A percentile compares a stretch with the other conserved stretches of the same genome.
Evolutionary conservation across 2,888 invertebrate genomes (phyloP).

Genomic region (Ellobium chinense): DNA sequence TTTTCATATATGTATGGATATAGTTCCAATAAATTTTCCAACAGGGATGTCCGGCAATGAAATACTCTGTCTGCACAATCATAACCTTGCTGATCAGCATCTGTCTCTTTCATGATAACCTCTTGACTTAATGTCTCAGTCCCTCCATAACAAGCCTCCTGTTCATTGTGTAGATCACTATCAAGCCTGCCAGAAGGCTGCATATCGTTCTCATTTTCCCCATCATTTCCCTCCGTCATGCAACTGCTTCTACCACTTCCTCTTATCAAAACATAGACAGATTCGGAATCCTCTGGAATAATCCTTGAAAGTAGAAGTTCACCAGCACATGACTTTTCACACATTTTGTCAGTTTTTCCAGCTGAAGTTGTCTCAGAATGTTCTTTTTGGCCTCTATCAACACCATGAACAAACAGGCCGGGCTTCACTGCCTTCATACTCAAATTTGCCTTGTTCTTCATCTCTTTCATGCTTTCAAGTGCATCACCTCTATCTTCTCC

Average conservation of each 20-base stretch:
- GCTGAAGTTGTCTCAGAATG: neutral
- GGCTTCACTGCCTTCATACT: neutral
- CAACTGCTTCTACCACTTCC: neutral
- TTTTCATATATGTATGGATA: neutral
- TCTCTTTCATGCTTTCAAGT: neutral
- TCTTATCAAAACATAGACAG: constrained; percentile 37
- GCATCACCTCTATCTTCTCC: neutral
- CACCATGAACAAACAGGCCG: constrained; percentile 32
- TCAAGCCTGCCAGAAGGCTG: too few species aligned
- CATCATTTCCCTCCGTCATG: too few species aligned
- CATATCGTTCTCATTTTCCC: too few species aligned
- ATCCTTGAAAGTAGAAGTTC: neutral
- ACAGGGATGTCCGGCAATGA: constrained; percentile 46
- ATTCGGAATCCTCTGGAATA: constrained; percentile 26
- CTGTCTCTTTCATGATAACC: too few species aligned
- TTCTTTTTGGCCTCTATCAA: constrained; percentile 10
- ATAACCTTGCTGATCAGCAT: neutral
- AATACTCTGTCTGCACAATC: constrained; percentile 14
- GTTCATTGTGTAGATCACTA: too few species aligned
- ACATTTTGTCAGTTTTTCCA: neutral
- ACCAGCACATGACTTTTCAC: neutral
- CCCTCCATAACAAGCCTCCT: too few species aligned
- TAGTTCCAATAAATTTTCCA: constrained; percentile 40
- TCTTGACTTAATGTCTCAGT: too few species aligned
- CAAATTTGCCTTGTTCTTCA: constrained; percentile 25